Evolutionary conservation across 2,888 invertebrate species (phyloP).

Genomic region (Caenorhabditis virilis): DNA sequence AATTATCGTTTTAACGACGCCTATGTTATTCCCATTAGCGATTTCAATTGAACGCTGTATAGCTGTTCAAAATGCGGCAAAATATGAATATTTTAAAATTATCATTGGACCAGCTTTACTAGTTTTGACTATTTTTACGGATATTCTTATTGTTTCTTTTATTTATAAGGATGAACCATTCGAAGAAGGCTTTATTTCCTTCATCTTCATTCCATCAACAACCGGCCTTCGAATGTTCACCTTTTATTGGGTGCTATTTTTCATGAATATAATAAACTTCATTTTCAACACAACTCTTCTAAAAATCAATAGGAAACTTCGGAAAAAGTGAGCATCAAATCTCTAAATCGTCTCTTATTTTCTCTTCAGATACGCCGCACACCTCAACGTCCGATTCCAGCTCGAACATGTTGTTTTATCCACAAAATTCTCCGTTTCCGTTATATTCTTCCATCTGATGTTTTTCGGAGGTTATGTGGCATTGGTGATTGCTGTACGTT

Average conservation of each 20-base stretch:
- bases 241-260: slow-evolving; percentile 1
- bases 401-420: slow-evolving; percentile 20
- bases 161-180: background rate
- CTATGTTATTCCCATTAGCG: slow-evolving; percentile 15
- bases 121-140: slow-evolving; percentile 5
- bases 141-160: background rate
- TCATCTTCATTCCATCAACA: background rate
- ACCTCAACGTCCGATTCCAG: slow-evolving; percentile 16
- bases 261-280: background rate
- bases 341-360: too few species aligned
- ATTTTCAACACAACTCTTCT: background rate
- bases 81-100: slow-evolving; percentile 11
- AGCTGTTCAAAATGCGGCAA: slow-evolving; percentile 10
- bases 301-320: background rate
- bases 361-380: too few species aligned
- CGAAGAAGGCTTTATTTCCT: background rate
- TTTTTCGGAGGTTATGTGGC: slow-evolving; percentile 23
- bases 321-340: background rate
- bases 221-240: background rate
- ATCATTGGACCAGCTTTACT: slow-evolving; percentile 8
- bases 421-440: slow-evolving; percentile 17
- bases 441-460: slow-evolving; percentile 18
- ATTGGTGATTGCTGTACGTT: slow-evolving; percentile 9
- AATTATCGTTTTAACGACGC: slow-evolving; percentile 9
- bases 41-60: slow-evolving; percentile 20